Base-by-base conservation (phyloP, 2,797 vertebrate species). In the Synanceia verrucosa region DNA sequence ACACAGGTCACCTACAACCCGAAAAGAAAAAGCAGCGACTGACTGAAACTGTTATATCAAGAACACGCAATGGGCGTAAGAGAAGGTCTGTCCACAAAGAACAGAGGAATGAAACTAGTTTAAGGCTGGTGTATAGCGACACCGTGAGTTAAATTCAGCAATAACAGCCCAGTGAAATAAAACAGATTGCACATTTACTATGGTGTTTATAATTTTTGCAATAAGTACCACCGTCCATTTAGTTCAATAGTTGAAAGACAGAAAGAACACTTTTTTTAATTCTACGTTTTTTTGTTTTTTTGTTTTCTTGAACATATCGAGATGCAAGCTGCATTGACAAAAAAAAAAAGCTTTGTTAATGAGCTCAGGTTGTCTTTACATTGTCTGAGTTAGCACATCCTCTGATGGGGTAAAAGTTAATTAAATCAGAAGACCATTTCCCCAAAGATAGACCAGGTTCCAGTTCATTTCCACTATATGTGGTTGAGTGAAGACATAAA, bases 81-180 rank as follows among this genome's bases (percentile, higher is more conserved):
- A 33, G 29, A 72, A 43, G 2, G 24, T 47, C 19, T 2, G 19
- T 67, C 26, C 48, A 46, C 57, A 72, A 44, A 62, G 36, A 51
- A 51, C 0, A 36, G 7, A 64, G 6, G 21, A 34, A 26, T 26
- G 21, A 6, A 12, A 12, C 3, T 8, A 10, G 26, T 18, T 1
- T 43, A 39, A 31, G n/a, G 16, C 11, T 71, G 78, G 67, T 76
- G 39, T 24, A 76, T 16, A 76, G 72, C 68, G 78, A 64, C 80
- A 82, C 76, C 80, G 31, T 68, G 80, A 82, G 80, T 63, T 19
- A 4, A 28, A 1, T 34, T 39, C 0, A 65, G 3, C 11, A 41
- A 59, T n/a, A 48, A 37, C 47, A 68, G n/a, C n/a, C n/a, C n/a
- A n/a, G n/a, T n/a, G n/a, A n/a, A n/a, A n/a, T n/a, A n/a, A n/a